Evolutionary conservation across 2,888 invertebrate genomes (phyloP).

Genomic region (Mycogona germanica): DNA sequence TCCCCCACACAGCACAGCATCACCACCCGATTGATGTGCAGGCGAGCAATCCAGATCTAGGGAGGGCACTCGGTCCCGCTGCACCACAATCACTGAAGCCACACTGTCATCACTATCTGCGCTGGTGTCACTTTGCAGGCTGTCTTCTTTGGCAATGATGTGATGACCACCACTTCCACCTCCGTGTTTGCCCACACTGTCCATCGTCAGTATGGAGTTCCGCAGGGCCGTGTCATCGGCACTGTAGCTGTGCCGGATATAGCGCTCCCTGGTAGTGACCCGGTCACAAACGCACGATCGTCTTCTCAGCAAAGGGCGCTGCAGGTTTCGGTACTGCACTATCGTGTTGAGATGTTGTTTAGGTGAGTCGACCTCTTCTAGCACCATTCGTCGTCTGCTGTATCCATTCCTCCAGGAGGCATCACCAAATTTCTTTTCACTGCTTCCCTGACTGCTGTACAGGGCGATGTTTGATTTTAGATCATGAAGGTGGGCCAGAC

Average conservation of each 20-base stretch:
- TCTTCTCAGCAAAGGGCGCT: too few relatives aligned
- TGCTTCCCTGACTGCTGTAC: too few relatives aligned
- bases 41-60: slow-evolving; percentile 29
- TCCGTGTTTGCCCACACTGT: too few relatives aligned
- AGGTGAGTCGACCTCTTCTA: too few relatives aligned
- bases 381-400: too few relatives aligned
- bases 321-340: too few relatives aligned
- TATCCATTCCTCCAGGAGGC: too few relatives aligned
- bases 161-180: slow-evolving; percentile 4
- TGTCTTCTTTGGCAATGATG: slow-evolving; percentile 40
- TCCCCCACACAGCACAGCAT: too few relatives aligned
- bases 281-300: neutral
- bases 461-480: neutral
- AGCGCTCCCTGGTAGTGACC: too few relatives aligned
- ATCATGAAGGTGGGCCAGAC: too few relatives aligned
- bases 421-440: too few relatives aligned
- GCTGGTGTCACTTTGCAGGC: slow-evolving; percentile 84
- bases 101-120: slow-evolving; percentile 90
- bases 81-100: slow-evolving; percentile 82
- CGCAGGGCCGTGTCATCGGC: slow-evolving; percentile 1
- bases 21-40: slow-evolving; percentile 22
- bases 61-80: slow-evolving; percentile 30
- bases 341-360: too few relatives aligned
- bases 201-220: neutral
- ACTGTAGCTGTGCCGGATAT: slow-evolving; percentile 8